These are phyloP conservation scores for Esox masquinongy DNA, from an alignment of 2,797 vertebrate genomes.

Conservation along the genomic window DNA sequence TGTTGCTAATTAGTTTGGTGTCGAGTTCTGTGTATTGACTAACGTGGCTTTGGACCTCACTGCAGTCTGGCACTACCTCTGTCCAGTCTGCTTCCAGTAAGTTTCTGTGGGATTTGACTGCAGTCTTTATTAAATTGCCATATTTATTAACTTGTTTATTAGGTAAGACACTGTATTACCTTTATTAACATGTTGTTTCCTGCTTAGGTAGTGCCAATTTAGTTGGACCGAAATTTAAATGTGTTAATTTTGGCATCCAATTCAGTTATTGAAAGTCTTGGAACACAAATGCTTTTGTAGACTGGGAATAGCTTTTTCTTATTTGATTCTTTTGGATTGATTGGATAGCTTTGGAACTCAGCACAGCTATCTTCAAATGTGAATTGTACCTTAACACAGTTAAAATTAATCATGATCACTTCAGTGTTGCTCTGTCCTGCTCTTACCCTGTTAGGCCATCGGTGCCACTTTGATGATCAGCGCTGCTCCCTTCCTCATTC, in stretches of 20 bases:
- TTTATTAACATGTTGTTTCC: background rate
- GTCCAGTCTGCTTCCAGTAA: background rate
- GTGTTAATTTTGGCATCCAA: background rate
- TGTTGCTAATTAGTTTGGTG: background rate
- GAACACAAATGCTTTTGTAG: background rate
- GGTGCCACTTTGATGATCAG: slow-evolving; percentile 91
- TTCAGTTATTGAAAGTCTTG: background rate
- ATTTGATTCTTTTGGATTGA: background rate
- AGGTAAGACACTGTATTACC: background rate
- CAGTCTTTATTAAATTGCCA: background rate
- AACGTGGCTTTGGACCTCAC: background rate
- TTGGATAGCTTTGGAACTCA: background rate
- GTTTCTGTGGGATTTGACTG: background rate
- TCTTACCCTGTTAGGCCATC: slow-evolving; percentile 73
- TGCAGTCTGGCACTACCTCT: background rate
- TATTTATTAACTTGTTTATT: background rate
- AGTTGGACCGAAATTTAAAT: background rate
- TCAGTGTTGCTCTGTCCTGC: background rate
- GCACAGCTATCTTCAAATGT: background rate
- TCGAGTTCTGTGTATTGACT: background rate
- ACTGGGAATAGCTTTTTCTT: background rate
- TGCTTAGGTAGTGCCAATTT: background rate
- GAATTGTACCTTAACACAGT: background rate
- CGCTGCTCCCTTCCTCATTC: slow-evolving; percentile 89
- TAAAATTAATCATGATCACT: background rate